Evolutionary conservation across 2,888 invertebrate species (phyloP), one percentile per base, ranked within the genome.

Genomic region (Arrhopalites spinosus): DNA sequence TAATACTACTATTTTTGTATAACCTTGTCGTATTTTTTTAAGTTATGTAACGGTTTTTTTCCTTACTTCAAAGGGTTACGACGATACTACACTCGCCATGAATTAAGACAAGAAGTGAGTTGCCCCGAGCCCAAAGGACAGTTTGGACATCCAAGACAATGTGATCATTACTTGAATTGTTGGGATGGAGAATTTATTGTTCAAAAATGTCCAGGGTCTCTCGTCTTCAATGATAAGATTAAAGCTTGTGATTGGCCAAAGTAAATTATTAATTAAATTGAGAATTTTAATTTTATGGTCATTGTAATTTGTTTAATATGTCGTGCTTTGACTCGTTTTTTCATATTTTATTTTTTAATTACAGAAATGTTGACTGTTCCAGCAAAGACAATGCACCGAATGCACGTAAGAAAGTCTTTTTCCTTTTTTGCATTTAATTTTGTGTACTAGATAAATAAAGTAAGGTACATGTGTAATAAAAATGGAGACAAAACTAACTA

Each of bases 191-290:
- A 68, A 20, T 43, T 47, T 15, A 17, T n/a, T 17, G 68, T 45
- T 11, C 45, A 47, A 47, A n/a, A 47, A 47, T 68, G 68, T 47
- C 68, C 68, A 7, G 47, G 45, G 1, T 45, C 45, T 25, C 43
- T 68, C 7, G 23, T 68, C 2, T 68, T 68, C 27, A 68, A 47
- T 68, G 45, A n/a, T 1, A 68, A 68, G 25, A 47, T 47, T 1
- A 25, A n/a, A n/a, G 47, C 68, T 27, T 68, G 68, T 68, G 68
- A 68, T 68, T 68, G 68, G 68, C 29, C 20, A 43, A 68, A 27
- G 68, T 68, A 68, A 61, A 23, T 45, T 7, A 45, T 11, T 45
- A 15, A 45, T 11, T 45, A 15, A 45, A 45, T 45, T 45, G 45
- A 45, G 45, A 56, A 20, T 56, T 56, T n/a, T 56, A 23, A 56